A percentile compares a stretch with the other conserved stretches of the same genome.
Evolutionary conservation across 2,888 invertebrate genomes (phyloP).

Genomic region (Melinopterus prodromus): DNA sequence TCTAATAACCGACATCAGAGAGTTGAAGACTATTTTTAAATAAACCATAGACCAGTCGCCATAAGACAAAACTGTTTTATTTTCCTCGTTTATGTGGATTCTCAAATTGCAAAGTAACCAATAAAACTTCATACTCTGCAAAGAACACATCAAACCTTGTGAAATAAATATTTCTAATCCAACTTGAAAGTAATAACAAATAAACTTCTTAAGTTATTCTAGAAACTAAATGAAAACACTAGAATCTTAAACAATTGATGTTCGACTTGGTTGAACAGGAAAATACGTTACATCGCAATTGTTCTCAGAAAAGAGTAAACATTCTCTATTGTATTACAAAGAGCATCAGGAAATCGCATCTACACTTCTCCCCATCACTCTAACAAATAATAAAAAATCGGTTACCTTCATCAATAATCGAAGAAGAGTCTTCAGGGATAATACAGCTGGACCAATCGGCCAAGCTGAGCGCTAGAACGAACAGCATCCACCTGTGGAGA

Average conservation of each 20-base stretch:
- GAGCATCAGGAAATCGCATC: neutral
- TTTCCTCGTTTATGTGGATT: neutral
- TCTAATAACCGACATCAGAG: too few relatives aligned
- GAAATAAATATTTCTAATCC: too few relatives aligned
- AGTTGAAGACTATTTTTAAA: too few relatives aligned
- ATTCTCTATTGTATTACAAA: constrained; percentile 18
- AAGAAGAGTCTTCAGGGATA: constrained; percentile 52
- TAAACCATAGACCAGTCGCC: too few relatives aligned
- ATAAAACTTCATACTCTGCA: constrained; percentile 10
- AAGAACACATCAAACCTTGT: too few relatives aligned
- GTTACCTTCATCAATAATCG: constrained; percentile 42
- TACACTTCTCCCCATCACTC: neutral
- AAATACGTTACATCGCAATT: neutral
- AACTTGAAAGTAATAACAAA: too few relatives aligned
- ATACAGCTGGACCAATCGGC: constrained; percentile 51
- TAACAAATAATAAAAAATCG: constrained; percentile 18
- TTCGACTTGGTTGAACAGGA: neutral
- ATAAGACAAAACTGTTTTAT: neutral
- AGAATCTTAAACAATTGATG: neutral
- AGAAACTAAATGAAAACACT: neutral
- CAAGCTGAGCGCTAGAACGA: constrained; percentile 56
- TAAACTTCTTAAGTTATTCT: constrained; percentile 7
- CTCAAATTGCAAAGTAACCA: neutral
- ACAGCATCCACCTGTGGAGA: constrained; percentile 56
- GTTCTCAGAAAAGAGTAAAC: neutral